Conservation (phyloP, 2,888 invertebrate genomes). For the Quadroppia sp. region DNA sequence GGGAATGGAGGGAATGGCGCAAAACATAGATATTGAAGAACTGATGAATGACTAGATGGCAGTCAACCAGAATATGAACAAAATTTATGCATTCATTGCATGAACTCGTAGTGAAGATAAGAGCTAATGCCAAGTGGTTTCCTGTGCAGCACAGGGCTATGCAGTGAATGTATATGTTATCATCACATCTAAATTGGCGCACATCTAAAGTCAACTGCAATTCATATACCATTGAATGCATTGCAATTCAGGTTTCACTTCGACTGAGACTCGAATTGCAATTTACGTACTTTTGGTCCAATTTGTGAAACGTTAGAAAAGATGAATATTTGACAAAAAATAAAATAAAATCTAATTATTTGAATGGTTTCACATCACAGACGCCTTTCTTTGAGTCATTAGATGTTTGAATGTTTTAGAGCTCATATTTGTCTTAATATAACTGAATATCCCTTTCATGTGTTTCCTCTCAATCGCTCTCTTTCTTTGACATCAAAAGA, state of each 20-base stretch:
- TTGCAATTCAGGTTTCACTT: constrained; percentile 11
- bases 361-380: neutral
- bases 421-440: neutral
- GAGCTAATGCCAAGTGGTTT: constrained; percentile 19
- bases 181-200: constrained; percentile 21
- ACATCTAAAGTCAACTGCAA: neutral
- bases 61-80: neutral
- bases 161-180: neutral
- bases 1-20: neutral
- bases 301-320: neutral
- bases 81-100: constrained; percentile 24
- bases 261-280: neutral
- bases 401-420: neutral
- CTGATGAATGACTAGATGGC: constrained; percentile 33
- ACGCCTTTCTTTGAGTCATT: neutral
- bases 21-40: neutral
- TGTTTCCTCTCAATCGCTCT: constrained; percentile 9
- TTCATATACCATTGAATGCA: neutral
- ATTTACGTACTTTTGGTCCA: neutral
- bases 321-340: neutral
- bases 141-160: neutral
- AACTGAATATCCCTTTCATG: neutral
- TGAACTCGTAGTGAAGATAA: constrained; percentile 19
- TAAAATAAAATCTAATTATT: constrained; percentile 5
- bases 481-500: constrained; percentile 9